Conservation (phyloP, 2,797 vertebrate species). For the Peromyscus melanophrys region DNA sequence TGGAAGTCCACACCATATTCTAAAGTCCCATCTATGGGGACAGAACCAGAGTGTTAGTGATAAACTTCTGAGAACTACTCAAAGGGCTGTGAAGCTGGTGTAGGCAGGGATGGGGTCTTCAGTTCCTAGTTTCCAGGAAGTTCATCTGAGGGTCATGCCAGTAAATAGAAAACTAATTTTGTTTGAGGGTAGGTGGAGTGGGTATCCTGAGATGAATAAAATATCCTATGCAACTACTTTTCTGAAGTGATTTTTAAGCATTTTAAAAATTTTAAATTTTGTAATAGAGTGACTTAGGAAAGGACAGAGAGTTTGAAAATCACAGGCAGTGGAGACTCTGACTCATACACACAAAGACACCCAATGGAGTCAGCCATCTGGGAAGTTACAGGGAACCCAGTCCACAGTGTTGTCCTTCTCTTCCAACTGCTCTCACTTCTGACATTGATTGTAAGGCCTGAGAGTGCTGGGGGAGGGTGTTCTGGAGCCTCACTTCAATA, state of each 20-base stretch:
- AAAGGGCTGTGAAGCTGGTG: background rate
- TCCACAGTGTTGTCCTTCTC: background rate
- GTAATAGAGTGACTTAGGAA: background rate
- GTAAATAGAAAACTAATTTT: background rate
- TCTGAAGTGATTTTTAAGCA: constrained; percentile 5
- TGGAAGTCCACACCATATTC: background rate
- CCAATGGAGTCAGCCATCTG: no score
- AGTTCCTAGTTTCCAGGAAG: background rate
- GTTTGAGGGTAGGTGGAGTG: background rate
- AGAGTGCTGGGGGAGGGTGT: background rate
- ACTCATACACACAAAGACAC: background rate
- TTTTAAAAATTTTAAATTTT: background rate
- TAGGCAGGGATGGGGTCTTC: background rate
- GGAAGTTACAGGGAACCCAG: background rate
- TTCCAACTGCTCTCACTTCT: background rate
- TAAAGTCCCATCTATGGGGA: background rate
- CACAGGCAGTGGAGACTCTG: background rate
- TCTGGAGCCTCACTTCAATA: background rate
- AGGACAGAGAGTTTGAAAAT: constrained; percentile 10
- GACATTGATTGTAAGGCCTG: background rate
- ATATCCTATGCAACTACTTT: background rate
- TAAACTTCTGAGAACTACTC: background rate
- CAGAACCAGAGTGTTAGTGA: background rate
- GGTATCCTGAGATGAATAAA: constrained; percentile 9
- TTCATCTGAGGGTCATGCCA: background rate